Conservation (phyloP, 2,888 invertebrate genomes). For the Masnerella sp. region DNA sequence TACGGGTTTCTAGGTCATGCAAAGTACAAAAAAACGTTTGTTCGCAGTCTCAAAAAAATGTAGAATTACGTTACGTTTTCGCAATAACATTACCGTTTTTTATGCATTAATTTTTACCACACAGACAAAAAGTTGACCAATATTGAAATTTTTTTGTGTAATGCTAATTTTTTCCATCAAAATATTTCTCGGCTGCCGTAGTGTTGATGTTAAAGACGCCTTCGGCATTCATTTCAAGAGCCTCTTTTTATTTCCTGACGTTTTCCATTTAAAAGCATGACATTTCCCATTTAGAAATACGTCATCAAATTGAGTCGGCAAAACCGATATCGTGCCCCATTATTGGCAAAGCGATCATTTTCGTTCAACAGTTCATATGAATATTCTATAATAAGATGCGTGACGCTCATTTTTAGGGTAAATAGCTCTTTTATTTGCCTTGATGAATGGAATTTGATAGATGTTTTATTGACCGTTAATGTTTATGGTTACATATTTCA, state of each 20-base stretch:
- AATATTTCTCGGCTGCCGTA: slow-evolving; percentile 1
- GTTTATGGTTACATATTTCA: too few relatives aligned
- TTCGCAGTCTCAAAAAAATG: too few relatives aligned
- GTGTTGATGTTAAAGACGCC: slow-evolving; percentile 20
- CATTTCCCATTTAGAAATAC: slow-evolving; percentile 23
- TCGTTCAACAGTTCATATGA: background rate
- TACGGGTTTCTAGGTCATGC: too few relatives aligned
- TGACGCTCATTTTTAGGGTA: too few relatives aligned
- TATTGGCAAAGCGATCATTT: slow-evolving; percentile 12
- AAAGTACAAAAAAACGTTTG: too few relatives aligned
- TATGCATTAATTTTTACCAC: background rate
- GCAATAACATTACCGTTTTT: too few relatives aligned
- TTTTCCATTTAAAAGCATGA: slow-evolving; percentile 39
- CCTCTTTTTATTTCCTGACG: slow-evolving; percentile 9
- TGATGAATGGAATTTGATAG: too few relatives aligned
- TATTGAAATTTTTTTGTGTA: slow-evolving; percentile 7
- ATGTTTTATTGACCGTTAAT: too few relatives aligned
- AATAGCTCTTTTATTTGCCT: too few relatives aligned
- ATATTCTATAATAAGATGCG: background rate
- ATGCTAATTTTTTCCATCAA: slow-evolving; percentile 24
- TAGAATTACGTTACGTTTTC: too few relatives aligned
- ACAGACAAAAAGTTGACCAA: background rate
- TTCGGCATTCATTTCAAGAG: slow-evolving; percentile 9
- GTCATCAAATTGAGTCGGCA: slow-evolving; percentile 13
- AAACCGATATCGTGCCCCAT: slow-evolving; percentile 6